phyloP scores from a whole-genome alignment of 2,797 vertebrate genomes.

The Gallinago nigripennis region DNA sequence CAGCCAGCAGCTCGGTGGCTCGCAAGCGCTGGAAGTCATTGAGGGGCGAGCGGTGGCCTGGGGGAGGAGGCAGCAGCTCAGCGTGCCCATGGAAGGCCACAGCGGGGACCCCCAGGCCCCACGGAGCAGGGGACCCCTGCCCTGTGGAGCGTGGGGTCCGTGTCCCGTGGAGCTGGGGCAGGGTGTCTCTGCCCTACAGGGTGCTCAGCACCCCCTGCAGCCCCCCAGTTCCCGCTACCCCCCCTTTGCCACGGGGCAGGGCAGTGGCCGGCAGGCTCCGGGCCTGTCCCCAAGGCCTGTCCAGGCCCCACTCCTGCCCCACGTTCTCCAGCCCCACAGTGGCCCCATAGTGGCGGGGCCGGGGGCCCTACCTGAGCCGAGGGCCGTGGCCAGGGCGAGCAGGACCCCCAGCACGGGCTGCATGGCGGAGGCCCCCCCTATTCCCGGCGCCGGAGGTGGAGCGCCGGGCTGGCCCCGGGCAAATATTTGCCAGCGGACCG shows the following conservation, averaged over 20 bases:
- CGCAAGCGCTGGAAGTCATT: constrained; percentile 93
- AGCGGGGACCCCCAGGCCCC: not conserved
- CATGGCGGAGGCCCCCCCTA: constrained; percentile 6
- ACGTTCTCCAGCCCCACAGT: not conserved
- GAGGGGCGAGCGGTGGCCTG: constrained; percentile 85
- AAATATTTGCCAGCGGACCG: not conserved
- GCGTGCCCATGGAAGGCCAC: not conserved
- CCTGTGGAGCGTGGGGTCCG: too few species aligned
- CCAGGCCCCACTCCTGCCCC: not conserved
- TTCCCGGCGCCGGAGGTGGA: not conserved
- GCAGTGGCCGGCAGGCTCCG: not conserved
- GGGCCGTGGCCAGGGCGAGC: constrained; percentile 11
- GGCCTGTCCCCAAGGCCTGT: not conserved
- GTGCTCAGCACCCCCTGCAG: not conserved
- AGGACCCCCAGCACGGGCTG: constrained; percentile 5
- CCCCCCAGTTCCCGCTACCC: not conserved
- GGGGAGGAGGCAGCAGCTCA: not conserved
- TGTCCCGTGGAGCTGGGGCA: too few species aligned
- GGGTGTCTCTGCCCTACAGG: not conserved
- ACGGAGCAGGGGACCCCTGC: rapidly evolving
- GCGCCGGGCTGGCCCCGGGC: not conserved
- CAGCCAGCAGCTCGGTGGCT: constrained; percentile 79
- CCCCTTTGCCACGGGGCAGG: not conserved
- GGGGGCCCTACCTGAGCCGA: constrained; percentile 40
- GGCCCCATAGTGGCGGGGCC: not conserved